Conservation (phyloP, 1,140 invertebrate species). For the Aphelenchoides fujianensis region DNA sequence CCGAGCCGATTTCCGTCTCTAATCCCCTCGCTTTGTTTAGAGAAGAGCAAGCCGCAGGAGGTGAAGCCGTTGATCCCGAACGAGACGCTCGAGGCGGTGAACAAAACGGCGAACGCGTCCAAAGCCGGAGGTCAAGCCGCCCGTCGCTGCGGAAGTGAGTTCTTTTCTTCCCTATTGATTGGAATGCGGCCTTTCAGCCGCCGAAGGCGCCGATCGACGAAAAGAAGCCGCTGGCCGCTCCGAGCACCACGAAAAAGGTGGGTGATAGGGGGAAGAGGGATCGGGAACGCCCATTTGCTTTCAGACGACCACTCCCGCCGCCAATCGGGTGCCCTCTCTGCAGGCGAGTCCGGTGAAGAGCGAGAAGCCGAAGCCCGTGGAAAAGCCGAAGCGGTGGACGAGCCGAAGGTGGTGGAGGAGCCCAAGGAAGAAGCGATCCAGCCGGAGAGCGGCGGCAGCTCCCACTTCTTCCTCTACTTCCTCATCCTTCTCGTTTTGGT, state of each 20-base stretch:
- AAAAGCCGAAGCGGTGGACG: neutral
- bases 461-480: conserved; percentile 13
- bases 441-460: neutral
- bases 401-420: neutral
- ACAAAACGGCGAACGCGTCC: neutral
- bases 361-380: conserved; percentile 1
- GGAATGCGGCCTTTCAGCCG: neutral
- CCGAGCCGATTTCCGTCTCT: too few relatives aligned
- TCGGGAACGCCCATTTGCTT: too few relatives aligned
- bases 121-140: neutral
- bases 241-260: too few relatives aligned
- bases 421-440: neutral
- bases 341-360: neutral
- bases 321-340: too few relatives aligned
- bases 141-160: neutral
- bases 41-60: too few relatives aligned
- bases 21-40: too few relatives aligned
- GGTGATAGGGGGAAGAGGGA: too few relatives aligned
- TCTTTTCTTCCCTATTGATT: neutral
- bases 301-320: too few relatives aligned
- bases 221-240: neutral
- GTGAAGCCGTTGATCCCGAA: too few relatives aligned
- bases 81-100: too few relatives aligned
- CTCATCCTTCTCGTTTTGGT: neutral
- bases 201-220: neutral